Conservation (phyloP, 2,113 vertebrate genomes). For the pig (Sus scrofa) region T2T-Sscrofa CM000813.6:158305001-158305500, state of each 20-base stretch:
- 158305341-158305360: fast-evolving
- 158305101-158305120: not conserved
- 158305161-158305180: not conserved
- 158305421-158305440: fast-evolving
- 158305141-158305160: not conserved
- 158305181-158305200: not conserved
- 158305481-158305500: slow-evolving; percentile 96
- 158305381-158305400: fast-evolving
- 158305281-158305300: not conserved
- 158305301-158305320: not conserved
- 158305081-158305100: not conserved
- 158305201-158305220: not conserved
- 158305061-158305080: no score
- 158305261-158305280: not conserved
- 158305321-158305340: not conserved
- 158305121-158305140: not conserved
- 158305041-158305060: fast-evolving
- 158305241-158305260: not conserved
- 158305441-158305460: slow-evolving; percentile 94
- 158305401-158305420: not conserved
- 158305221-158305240: not conserved
- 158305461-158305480: slow-evolving; percentile 96
- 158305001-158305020: not conserved
- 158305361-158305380: not conserved
- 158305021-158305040: not conserved